Base-by-base conservation (phyloP, 2,888 invertebrate species). In the Hartigia nigra region DNA sequence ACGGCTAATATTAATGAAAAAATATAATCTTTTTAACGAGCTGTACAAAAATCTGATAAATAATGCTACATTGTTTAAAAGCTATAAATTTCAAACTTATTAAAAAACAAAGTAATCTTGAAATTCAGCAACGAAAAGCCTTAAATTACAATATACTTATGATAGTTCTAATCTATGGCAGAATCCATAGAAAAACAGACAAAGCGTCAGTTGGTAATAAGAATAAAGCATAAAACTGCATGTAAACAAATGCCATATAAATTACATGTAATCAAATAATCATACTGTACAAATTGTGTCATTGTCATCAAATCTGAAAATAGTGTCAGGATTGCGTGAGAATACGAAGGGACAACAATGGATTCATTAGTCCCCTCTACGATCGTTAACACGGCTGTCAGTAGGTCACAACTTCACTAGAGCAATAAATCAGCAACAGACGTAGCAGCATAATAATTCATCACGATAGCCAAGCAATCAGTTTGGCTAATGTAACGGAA, bases 401-500 rank as follows among this genome's bases (percentile, higher is more conserved):
- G 23, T 55, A 55, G 39, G 39, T 55, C 23, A 55, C 1, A 55
- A 55, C 23, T 55, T 55, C 23, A 23, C 2, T 14, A 9, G 39
- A 55, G 39, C 2, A 55, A 23, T 23, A 23, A 55, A 55, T 55
- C 39, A 55, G 23, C 23, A 55, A 23, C 23, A 9, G 39, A 5
- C 14, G 14, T 9, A 55, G 23, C 5, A 9, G 39, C 39, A 9
- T 55, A 55, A 55, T 55, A 55, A 23, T 23, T 55, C 2, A 23
- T 4, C 14, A 23, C 23, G 23, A 55, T 23, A 23, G 5, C 39
- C 39, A 55, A 55, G 39, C 39, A 55, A 55, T 55, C 39, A 23
- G 9, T 55, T 23, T 5, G 4, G 23, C 0, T 23, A 39, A 23
- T 55, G 23, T 23, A 69, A 79, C 77, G 81, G 81, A 83, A 81